Percentiles rank a stretch among this genome's conserved stretches.
Conservation (phyloP, 2,888 invertebrate species). For the Hemaris fuciformis region DNA sequence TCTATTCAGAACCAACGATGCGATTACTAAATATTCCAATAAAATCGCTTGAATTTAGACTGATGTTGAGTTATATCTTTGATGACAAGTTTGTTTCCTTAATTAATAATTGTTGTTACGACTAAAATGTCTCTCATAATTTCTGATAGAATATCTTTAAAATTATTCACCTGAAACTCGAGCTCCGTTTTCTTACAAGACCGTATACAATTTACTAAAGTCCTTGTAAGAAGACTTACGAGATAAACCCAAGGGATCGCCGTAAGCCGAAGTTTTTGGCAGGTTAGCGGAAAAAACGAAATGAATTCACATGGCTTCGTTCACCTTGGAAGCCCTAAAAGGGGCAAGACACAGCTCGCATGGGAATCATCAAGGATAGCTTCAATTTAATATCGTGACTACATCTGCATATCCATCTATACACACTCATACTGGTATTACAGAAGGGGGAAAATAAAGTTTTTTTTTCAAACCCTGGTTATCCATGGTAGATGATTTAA, state of each 20-base stretch:
- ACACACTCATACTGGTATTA: no score
- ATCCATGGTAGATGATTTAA: no score
- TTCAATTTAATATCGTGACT: background rate
- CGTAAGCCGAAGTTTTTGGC: background rate
- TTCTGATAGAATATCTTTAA: no score
- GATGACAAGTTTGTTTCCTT: no score
- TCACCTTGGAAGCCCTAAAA: conserved; percentile 8
- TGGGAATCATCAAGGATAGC: background rate
- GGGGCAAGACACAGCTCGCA: background rate
- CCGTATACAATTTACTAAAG: background rate
- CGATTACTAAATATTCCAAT: background rate
- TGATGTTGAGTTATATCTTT: no score
- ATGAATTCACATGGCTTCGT: conserved; percentile 3
- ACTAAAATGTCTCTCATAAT: no score
- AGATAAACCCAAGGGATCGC: background rate
- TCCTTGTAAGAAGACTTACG: background rate
- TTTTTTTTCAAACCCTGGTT: no score
- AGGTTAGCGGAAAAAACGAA: background rate
- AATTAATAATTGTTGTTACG: no score
- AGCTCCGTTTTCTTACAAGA: no score
- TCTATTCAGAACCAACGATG: background rate
- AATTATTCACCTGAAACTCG: no score
- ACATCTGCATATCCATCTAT: background rate
- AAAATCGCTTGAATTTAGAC: background rate
- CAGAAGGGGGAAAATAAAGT: no score